Evolutionary conservation across 64 coral and sea anemone genomes (phyloP), one percentile per base, ranked within the genome.

Genomic region (Hydrozoanthus tunicans): DNA sequence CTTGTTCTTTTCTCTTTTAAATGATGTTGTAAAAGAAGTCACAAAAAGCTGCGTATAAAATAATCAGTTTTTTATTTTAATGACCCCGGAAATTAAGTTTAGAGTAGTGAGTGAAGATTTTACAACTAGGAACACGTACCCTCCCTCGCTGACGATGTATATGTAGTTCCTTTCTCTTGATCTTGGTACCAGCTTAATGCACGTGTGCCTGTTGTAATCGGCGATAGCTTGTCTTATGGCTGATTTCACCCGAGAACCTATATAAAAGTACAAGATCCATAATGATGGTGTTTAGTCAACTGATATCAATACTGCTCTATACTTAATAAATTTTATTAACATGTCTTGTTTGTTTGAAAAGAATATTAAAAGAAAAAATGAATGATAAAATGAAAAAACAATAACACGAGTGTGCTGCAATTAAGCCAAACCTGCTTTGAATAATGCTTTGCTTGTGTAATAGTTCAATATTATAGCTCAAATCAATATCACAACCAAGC

Each of bases 71-170:
- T 69, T 69, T 43, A 43, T 43, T 43, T 43, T 43, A 43, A 43
- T 43, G 32, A 43, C 32, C 32, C 32, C 32, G 32, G 32, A 43
- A 43, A 43, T 43, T 43, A 43, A 43, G 32, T 43, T 43, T 43
- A 43, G 32, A 43, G 32, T 43, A 43, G 7, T 54, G 4, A 86
- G 53, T 52, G 52, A 71, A 20, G 11, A 4, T 71, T 86, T 10
- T 86, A 70, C 11, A 86, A 86, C 53, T 57, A 70, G 1, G 6
- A 64, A 43, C 13, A 80, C 92, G 6, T 81, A 93, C 92, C 92
- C 92, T 79, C 86, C 92, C 52, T 90, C 92, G 57, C 92, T 90
- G 12, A 93, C 86, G 63, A 93, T 77, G 57, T 81, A 76, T 58
- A 93, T 90, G 70, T 93, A 93, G 62, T 93, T 89, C 53, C 66